Evolutionary conservation across 2,113 vertebrate genomes (phyloP).

Genomic region (Trinectes maculatus): DNA sequence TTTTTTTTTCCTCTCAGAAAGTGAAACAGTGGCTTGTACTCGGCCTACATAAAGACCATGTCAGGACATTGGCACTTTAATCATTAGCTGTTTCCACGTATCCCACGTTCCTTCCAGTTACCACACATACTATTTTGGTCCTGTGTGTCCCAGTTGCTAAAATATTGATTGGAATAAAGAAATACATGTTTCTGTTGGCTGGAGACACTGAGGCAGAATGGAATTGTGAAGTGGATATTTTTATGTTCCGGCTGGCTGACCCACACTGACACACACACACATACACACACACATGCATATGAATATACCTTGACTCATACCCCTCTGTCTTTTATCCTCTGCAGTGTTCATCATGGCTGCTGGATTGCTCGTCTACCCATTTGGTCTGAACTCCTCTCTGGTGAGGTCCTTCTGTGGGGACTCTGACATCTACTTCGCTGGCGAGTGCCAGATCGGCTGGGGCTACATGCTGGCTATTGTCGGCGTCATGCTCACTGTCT

Average conservation of each 20-base stretch:
- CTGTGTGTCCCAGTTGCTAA: neutral
- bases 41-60: neutral
- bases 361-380: conserved; percentile 92
- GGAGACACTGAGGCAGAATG: neutral
- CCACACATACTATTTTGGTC: conserved; percentile 1
- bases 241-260: neutral
- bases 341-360: conserved; percentile 94
- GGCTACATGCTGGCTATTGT: conserved; percentile 95
- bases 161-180: conserved; percentile 4
- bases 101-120: neutral
- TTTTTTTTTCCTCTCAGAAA: neutral
- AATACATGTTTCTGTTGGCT: neutral
- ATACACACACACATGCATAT: neutral
- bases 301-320: neutral
- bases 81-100: neutral
- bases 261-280: neutral
- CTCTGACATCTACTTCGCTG: conserved; percentile 90
- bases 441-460: conserved; percentile 94
- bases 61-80: neutral
- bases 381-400: conserved; percentile 89
- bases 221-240: neutral
- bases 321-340: conserved; percentile 50
- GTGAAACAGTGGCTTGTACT: neutral
- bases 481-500: conserved; percentile 93
- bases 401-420: conserved; percentile 90